phyloP scores from a whole-genome alignment of 2,113 vertebrate genomes.

The Coregonus clupeaformis region DNA sequence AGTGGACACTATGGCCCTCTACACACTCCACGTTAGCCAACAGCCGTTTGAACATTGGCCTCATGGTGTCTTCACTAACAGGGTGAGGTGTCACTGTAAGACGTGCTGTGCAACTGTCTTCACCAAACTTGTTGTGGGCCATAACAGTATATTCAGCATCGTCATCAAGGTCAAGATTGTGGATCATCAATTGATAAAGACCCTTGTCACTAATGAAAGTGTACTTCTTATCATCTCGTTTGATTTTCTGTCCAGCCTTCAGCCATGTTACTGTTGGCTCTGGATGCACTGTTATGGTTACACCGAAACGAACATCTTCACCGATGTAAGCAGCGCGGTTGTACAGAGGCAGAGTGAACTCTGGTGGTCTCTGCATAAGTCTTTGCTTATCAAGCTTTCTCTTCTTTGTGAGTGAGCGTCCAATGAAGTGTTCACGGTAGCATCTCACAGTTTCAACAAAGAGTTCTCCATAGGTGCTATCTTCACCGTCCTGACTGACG shows the following conservation, averaged over 20 bases:
- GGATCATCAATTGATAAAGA: conserved; percentile 92
- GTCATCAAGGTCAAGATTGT: conserved; percentile 84
- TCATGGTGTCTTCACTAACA: conserved; percentile 84
- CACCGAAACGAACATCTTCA: conserved; percentile 94
- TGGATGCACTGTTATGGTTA: conserved; percentile 96
- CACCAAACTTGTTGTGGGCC: conserved; percentile 93
- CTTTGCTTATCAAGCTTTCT: conserved; percentile 85
- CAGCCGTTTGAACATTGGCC: conserved; percentile 96
- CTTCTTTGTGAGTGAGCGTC: conserved; percentile 87
- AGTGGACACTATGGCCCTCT: conserved; percentile 88
- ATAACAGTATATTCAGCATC: conserved; percentile 92
- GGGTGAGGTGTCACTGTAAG: conserved; percentile 88
- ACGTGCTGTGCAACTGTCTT: conserved; percentile 93
- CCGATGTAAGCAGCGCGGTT: conserved; percentile 89
- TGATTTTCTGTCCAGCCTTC: conserved; percentile 94
- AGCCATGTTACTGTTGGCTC: conserved; percentile 94
- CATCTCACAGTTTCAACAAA: conserved; percentile 93
- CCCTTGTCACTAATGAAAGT: conserved; percentile 94
- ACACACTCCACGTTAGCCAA: conserved; percentile 91
- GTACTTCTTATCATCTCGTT: conserved; percentile 89
- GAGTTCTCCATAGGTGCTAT: conserved; percentile 90
- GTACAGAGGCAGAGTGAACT: conserved; percentile 95
- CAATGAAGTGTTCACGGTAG: conserved; percentile 84
- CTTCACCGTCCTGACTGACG: conserved; percentile 90
- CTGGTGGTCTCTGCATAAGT: conserved; percentile 89